Base-by-base conservation (phyloP, 1,140 invertebrate genomes). In the Drosophila baimaii region DNA sequence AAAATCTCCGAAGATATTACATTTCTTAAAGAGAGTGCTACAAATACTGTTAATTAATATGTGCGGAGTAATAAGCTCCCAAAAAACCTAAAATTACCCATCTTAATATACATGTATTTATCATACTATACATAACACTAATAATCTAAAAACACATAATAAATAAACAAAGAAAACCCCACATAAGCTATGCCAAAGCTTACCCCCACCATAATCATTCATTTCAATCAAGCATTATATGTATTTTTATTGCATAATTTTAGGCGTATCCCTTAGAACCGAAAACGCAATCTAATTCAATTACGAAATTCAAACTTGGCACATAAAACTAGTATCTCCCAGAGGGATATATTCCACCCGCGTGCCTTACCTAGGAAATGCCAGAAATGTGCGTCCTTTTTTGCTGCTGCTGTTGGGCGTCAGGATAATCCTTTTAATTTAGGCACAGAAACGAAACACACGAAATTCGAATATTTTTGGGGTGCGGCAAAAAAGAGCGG, bases 351-450 rank as follows among this genome's bases (percentile, higher is more conserved):
- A 54, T 54, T 44, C 19, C 56, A 37, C 43, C 10, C 55, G n/a
- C 13, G n/a, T 62, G 21, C 55, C 81, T 83, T 80, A 83, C 81
- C 81, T 72, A 51, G 19, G 10, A 39, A 21, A 52, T 33, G 49
- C 44, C 35, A 39, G 12, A 70, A 52, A 58, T 39, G 37, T 54
- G 55, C 57, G 56, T 62, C 47, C 25, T 47, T 77, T 68, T 27
- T 21, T 8, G 29, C 12, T 52, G 17, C 13, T 47, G 47, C 15
- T 19, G 29, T 52, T 51, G 57, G 64, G 70, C 69, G 55, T 74
- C 62, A 58, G 62, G 46, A 76, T 86, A 86, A 86, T 86, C 83
- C 82, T 88, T 86, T 86, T 79, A 72, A 76, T 66, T 79, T 82
- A 64, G 54, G 65, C 77, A 37, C 46, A 69, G 65, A 54, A 54